These are phyloP conservation scores for Leptopterna dolabrata DNA, from an alignment of 2,888 invertebrate genomes.

Conservation along the genomic window DNA sequence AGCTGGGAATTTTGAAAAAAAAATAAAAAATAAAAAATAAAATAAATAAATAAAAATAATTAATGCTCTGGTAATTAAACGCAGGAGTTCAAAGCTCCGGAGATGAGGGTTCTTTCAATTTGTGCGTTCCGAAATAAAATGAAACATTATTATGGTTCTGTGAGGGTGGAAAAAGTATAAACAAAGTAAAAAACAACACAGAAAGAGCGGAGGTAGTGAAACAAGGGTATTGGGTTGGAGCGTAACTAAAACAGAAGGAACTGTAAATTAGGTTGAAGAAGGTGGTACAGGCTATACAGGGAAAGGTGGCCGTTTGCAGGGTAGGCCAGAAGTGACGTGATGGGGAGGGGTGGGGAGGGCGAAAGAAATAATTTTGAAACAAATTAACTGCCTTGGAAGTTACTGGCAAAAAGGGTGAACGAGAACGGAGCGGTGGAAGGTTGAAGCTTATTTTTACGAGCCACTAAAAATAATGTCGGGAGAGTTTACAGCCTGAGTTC, in stretches of 20 bases:
- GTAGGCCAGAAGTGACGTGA: neutral
- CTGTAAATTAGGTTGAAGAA: slow-evolving; percentile 23
- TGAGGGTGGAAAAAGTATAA: neutral
- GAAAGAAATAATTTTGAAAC: slow-evolving; percentile 45
- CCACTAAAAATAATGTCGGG: slow-evolving; percentile 58
- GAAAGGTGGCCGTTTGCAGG: neutral
- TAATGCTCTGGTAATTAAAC: neutral
- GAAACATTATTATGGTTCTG: neutral
- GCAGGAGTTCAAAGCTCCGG: neutral
- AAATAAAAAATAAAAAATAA: neutral
- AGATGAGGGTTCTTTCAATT: neutral
- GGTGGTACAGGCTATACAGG: neutral
- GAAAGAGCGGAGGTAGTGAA: neutral
- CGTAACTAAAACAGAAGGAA: slow-evolving; percentile 24
- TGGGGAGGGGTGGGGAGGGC: neutral
- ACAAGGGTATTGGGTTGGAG: neutral
- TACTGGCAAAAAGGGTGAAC: slow-evolving; percentile 2
- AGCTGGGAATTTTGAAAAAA: neutral
- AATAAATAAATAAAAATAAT: too few relatives aligned
- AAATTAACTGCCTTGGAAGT: slow-evolving; percentile 43
- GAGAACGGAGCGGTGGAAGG: neutral
- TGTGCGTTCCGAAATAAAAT: neutral
- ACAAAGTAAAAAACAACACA: too few relatives aligned
- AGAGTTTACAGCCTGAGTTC: slow-evolving; percentile 39
- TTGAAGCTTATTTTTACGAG: slow-evolving; percentile 47